phyloP scores from a whole-genome alignment of 2,888 invertebrate genomes.

The Pteria penguin region DNA sequence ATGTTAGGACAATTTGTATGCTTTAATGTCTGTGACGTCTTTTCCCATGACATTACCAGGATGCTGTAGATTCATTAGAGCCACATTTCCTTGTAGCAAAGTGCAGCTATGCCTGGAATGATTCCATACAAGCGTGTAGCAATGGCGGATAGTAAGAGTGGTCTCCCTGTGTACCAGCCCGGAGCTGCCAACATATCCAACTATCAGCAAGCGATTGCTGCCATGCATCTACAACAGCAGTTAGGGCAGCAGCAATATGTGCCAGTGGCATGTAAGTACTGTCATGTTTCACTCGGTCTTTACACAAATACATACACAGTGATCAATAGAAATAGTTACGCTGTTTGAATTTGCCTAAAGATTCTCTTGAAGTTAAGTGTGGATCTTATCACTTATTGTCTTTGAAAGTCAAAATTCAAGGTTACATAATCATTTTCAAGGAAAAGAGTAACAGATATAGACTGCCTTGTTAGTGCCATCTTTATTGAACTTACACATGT shows the following conservation, averaged over 20 bases:
- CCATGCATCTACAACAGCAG: conserved; percentile 80
- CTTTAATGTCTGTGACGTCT: background rate
- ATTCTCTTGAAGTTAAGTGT: too few relatives aligned
- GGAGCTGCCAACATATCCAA: conserved; percentile 81
- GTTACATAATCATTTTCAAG: too few relatives aligned
- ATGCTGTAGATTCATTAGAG: conserved; percentile 5
- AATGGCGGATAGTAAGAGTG: conserved; percentile 89
- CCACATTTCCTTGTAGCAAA: conserved; percentile 39
- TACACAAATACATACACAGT: too few relatives aligned
- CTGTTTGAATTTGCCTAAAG: too few relatives aligned
- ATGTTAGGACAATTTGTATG: background rate
- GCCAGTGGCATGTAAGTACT: conserved; percentile 68
- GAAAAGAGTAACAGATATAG: too few relatives aligned
- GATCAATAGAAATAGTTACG: too few relatives aligned
- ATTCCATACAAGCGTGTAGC: conserved; percentile 93
- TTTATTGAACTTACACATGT: too few relatives aligned
- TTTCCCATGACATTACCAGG: background rate
- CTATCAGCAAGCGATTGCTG: conserved; percentile 93
- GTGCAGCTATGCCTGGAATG: conserved; percentile 51
- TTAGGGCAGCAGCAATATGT: conserved; percentile 42
- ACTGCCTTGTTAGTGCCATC: too few relatives aligned
- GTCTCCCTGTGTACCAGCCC: conserved; percentile 91
- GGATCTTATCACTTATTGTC: too few relatives aligned
- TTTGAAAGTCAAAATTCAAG: too few relatives aligned
- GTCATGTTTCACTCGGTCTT: too few relatives aligned